Percentiles rank a stretch among this genome's conserved stretches.
phyloP scores from a whole-genome alignment of 2,888 invertebrate genomes.

The Mesorhabditis belari region DNA sequence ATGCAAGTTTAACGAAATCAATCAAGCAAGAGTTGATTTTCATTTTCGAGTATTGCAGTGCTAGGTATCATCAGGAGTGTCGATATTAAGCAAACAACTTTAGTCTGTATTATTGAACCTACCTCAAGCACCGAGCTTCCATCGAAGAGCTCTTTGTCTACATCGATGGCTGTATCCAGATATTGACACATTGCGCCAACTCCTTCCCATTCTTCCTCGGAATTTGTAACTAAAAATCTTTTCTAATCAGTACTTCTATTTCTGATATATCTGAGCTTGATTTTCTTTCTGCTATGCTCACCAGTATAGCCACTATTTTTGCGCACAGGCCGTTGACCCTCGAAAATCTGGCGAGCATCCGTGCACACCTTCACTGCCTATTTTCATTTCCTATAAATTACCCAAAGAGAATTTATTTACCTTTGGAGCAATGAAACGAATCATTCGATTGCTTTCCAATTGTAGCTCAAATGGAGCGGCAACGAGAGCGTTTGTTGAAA shows the following conservation, averaged over 20 bases:
- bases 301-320: background rate
- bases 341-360: background rate
- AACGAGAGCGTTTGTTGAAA: background rate
- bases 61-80: no score
- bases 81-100: no score
- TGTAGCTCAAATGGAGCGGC: background rate
- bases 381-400: background rate
- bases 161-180: constrained; percentile 39
- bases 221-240: constrained; percentile 6
- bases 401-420: background rate
- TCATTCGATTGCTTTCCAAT: background rate
- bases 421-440: background rate
- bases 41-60: no score
- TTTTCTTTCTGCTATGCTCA: background rate
- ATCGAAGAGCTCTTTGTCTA: constrained; percentile 44
- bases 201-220: constrained; percentile 44
- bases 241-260: no score
- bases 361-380: background rate
- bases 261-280: no score
- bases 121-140: constrained; percentile 43
- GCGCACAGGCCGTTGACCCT: background rate
- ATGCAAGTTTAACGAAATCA: no score
- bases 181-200: constrained; percentile 40
- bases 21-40: no score
- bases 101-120: no score